Conservation (phyloP, 2,888 invertebrate genomes). For the Dynastes tityus region DNA sequence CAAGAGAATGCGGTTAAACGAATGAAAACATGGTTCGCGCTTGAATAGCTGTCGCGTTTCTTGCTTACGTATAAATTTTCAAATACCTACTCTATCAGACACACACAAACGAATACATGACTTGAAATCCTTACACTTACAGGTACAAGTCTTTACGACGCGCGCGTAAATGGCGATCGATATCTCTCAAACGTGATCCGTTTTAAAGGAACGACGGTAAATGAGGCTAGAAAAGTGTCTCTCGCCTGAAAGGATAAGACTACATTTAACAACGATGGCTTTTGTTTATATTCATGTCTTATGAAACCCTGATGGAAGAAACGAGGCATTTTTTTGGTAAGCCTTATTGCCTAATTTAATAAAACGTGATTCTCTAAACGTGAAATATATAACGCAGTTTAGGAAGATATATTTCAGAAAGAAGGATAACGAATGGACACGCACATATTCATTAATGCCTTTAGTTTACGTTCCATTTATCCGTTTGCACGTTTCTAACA, state of each 20-base stretch:
- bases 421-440: no score
- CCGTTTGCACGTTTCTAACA: no score
- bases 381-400: not conserved
- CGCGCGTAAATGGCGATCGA: slow-evolving; percentile 16
- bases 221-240: slow-evolving; percentile 25
- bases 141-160: not conserved
- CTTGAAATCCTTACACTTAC: not conserved
- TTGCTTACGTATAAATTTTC: slow-evolving; percentile 38
- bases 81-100: slow-evolving; percentile 31
- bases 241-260: slow-evolving; percentile 2
- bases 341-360: not conserved
- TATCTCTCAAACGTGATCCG: slow-evolving; percentile 27
- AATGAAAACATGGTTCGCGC: slow-evolving; percentile 6
- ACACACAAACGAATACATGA: slow-evolving; percentile 10
- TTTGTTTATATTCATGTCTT: slow-evolving; percentile 30
- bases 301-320: not conserved
- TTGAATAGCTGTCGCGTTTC: slow-evolving; percentile 25
- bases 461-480: no score
- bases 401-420: not conserved
- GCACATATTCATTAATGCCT: no score
- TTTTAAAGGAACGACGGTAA: slow-evolving; percentile 12
- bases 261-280: not conserved
- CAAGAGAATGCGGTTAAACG: slow-evolving; percentile 1
- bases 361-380: not conserved
- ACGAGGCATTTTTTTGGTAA: not conserved